Conservation (phyloP, 2,113 vertebrate species). For the Coreoperca whiteheadi region DNA sequence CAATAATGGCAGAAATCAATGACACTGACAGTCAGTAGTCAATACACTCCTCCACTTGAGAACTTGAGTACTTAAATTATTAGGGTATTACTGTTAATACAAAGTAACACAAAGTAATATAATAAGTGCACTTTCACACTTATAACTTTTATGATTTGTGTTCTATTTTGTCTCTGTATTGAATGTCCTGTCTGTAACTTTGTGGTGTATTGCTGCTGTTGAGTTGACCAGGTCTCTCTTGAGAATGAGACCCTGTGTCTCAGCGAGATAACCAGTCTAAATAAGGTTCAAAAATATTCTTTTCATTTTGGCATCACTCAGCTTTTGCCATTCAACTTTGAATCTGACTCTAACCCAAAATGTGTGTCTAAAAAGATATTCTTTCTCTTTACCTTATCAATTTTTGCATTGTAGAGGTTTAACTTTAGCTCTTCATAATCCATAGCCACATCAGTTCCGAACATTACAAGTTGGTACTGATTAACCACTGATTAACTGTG, state of each 20-base stretch:
- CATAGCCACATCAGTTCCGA: neutral
- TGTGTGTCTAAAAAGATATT: neutral
- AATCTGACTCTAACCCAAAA: neutral
- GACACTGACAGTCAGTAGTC: neutral
- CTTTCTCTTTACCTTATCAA: neutral
- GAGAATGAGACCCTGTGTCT: too few species aligned
- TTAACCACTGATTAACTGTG: neutral
- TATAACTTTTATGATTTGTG: too few species aligned
- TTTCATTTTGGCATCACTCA: neutral
- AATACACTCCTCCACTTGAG: neutral
- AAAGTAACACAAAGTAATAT: neutral
- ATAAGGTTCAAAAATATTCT: neutral
- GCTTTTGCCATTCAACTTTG: neutral
- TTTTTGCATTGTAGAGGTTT: neutral
- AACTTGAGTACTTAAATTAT: neutral
- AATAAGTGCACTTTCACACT: too few species aligned
- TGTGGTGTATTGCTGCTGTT: too few species aligned
- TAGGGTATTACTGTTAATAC: neutral
- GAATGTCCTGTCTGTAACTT: too few species aligned
- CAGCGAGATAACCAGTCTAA: too few species aligned
- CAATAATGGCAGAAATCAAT: neutral
- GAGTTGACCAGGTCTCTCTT: too few species aligned
- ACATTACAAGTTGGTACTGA: neutral
- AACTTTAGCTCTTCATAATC: neutral
- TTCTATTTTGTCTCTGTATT: too few species aligned